Base-by-base conservation (phyloP, 2,888 invertebrate genomes). In the Sinhomidia bicolor region DNA sequence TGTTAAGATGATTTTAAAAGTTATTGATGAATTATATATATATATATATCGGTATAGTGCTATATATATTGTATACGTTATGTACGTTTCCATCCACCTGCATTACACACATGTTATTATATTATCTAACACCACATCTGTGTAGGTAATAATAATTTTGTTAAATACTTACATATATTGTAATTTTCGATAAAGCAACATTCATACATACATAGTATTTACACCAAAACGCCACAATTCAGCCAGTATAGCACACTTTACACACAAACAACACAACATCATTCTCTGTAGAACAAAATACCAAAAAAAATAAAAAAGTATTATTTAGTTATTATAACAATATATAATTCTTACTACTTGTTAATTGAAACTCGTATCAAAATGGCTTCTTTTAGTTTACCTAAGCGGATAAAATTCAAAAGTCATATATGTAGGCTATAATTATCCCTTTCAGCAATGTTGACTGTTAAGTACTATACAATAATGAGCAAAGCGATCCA, bases 51-150 rank as follows among this genome's bases (percentile, higher is more conserved):
- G n/a, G 6, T 62, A 71, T 71, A 41, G 3, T 26, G 10, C 9
- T 32, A 26, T 26, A 1, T 62, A 71, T 41, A 71, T 41, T 17
- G 20, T 41, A 71, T 36, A 36, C 36, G 36, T 20, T 71, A 65
- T 12, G n/a, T 29, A 71, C 41, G 23, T 44, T 71, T 71, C 71
- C 71, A 71, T 71, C 71, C 71, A 71, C 71, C 71, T 71, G 20
- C 41, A 41, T 41, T 65, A 29, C 3, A 65, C 17, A 36, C 41
- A 62, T 14, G 3, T 62, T 62, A n/a, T n/a, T n/a, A 57, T 57
- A 57, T 20, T 57, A 57, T 57, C 23, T 23, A 57, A 26, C 51
- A 51, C 51, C 44, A 51, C 51, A 51, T n/a, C n/a, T 3, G 14
- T 51, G 36, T 36, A 36, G 36, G 36, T 36, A 36, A 4, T 14